Base-by-base conservation (phyloP, 2,888 invertebrate genomes). In the Dynastes grantii region DNA sequence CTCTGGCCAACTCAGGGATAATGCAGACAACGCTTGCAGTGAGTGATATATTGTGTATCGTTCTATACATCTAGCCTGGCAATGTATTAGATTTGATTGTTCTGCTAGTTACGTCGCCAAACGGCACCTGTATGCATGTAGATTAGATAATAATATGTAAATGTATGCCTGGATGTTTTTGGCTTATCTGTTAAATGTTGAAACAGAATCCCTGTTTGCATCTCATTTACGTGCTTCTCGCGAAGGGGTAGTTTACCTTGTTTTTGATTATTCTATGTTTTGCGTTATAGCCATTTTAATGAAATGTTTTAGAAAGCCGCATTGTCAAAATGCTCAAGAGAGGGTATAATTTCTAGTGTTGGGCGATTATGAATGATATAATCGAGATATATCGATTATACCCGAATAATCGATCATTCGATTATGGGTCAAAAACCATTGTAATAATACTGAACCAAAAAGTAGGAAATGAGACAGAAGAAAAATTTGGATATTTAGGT, bases 1-100 rank as follows among this genome's bases (percentile, higher is more conserved):
- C 84, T 90, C 91, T 83, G 88, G 88, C 85, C 86, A 85, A 90
- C 83, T 92, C 89, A 85, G 89, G 88, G 80, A 90, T 89, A 80
- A 87, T 85, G 77, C 83, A 81, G 89, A 90, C 82, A 84, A 87
- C 82, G 84, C 88, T 73, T 82, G 81, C 79, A 81, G 81, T 82
- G 80, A 83, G 82, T 83, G 45, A 11, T 53, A 55, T 78, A 40
- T 71, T 77, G 49, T 32, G 49, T 64, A 13, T 22, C 55, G 16
- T 22, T n/a, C 22, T 16, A 16, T 55, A 55, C 55, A 9, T 55
- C 27, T 55, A 55, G 55, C 16, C 16, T 22, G 53, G n/a, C 53
- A 2, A 27, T 58, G 58, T 58, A 37, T 58, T 40, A 45, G 55
- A 73, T 37, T 73, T 9, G 67, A 40, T 67, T 45, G 63, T 45